A percentile compares a stretch with the other conserved stretches of the same genome.
phyloP scores from a whole-genome alignment of 2,113 vertebrate species.

The Oenanthe oenanthe region DNA sequence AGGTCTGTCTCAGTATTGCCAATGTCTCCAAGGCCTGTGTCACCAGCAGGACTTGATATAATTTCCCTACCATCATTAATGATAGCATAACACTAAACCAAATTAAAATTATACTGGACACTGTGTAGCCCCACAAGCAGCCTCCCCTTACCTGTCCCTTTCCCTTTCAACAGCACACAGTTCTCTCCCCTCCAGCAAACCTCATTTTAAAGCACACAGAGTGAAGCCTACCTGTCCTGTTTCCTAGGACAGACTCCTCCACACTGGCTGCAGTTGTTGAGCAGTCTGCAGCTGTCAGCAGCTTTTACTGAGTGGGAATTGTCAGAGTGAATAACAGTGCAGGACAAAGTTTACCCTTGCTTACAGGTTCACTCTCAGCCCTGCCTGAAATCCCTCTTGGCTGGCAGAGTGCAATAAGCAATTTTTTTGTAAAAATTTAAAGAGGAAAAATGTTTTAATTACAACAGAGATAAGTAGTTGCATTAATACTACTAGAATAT shows the following conservation, averaged over 20 bases:
- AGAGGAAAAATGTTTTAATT: slow-evolving; percentile 1
- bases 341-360: neutral
- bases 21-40: neutral
- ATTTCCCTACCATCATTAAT: neutral
- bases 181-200: neutral
- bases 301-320: neutral
- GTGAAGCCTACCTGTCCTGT: neutral
- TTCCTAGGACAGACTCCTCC: slow-evolving; percentile 1
- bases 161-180: neutral
- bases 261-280: neutral
- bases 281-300: neutral
- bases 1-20: neutral
- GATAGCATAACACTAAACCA: neutral
- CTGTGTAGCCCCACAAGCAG: neutral
- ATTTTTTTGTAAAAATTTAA: neutral
- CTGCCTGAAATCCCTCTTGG: neutral
- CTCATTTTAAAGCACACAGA: neutral
- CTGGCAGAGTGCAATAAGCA: neutral
- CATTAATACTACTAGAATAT: neutral
- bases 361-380: neutral
- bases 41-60: neutral
- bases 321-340: neutral
- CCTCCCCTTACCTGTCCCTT: neutral
- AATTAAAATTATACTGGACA: neutral
- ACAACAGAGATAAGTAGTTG: neutral